A percentile compares a stretch with the other conserved stretches of the same genome.
phyloP scores from a whole-genome alignment of 1,140 invertebrate genomes.

The Philaenus spumarius region DNA sequence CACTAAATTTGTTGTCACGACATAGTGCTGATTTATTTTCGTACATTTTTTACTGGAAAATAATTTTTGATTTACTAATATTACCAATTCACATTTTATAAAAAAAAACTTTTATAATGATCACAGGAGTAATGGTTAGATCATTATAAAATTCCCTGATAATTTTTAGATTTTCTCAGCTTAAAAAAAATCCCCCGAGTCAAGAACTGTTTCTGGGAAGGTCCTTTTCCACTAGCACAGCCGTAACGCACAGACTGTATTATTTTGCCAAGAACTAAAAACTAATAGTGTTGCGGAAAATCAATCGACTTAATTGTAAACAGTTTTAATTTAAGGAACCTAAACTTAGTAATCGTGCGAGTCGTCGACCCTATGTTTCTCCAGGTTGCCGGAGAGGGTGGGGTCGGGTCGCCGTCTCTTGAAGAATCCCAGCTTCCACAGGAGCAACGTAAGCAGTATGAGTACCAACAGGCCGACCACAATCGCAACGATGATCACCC shows the following conservation, averaged over 20 bases:
- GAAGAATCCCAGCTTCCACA: constrained; percentile 88
- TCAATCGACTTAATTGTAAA: neutral
- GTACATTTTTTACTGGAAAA: too few species aligned
- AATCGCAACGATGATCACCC: constrained; percentile 76
- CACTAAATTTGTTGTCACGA: too few species aligned
- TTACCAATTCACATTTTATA: too few species aligned
- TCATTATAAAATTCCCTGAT: too few species aligned
- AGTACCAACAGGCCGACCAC: constrained; percentile 72
- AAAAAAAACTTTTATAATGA: too few species aligned
- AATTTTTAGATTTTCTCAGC: too few species aligned
- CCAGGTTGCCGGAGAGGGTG: constrained; percentile 72
- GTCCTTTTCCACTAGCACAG: neutral
- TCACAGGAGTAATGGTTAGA: too few species aligned
- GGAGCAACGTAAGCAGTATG: constrained; percentile 61
- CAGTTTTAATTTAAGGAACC: neutral
- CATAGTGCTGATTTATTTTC: too few species aligned
- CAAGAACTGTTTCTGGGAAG: too few species aligned
- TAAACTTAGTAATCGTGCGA: constrained; percentile 25
- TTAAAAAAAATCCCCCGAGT: too few species aligned
- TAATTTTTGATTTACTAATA: too few species aligned
- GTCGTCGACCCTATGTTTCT: constrained; percentile 68
- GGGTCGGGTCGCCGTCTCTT: constrained; percentile 70
- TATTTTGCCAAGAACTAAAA: neutral
- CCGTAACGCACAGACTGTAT: neutral
- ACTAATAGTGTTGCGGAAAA: neutral